Percentiles rank a stretch among this genome's conserved stretches.
Evolutionary conservation across 2,888 invertebrate genomes (phyloP).

Genomic region (Diogma glabrata): DNA sequence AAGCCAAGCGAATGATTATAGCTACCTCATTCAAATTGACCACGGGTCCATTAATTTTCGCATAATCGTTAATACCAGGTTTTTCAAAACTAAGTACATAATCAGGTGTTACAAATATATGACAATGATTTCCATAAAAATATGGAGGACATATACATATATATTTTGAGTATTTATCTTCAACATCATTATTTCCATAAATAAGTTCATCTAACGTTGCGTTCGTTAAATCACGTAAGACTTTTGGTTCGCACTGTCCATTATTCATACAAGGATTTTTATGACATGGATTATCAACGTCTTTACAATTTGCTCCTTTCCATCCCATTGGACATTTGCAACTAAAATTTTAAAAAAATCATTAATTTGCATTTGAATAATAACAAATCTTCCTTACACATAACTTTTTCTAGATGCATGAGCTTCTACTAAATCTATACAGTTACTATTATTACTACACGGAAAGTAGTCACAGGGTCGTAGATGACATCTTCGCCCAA

Average conservation of each 20-base stretch:
- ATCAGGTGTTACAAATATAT: constrained; percentile 37
- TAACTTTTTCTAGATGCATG: constrained; percentile 37
- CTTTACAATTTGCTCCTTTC: constrained; percentile 40
- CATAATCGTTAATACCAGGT: constrained; percentile 46
- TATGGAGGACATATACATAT: constrained; percentile 40
- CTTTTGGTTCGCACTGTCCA: constrained; percentile 36
- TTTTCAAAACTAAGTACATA: constrained; percentile 45
- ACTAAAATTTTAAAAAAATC: constrained; percentile 24
- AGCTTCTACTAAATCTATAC: constrained; percentile 34
- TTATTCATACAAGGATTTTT: constrained; percentile 33
- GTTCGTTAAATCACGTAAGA: constrained; percentile 27
- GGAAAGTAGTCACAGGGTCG: constrained; percentile 46
- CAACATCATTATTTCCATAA: constrained; percentile 29
- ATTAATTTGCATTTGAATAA: neutral
- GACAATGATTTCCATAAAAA: constrained; percentile 40
- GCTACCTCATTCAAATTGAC: constrained; percentile 39
- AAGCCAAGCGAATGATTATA: no score
- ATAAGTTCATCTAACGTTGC: constrained; percentile 10
- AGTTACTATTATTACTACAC: constrained; percentile 38
- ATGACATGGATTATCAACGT: constrained; percentile 35
- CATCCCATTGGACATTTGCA: constrained; percentile 45
- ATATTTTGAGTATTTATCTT: constrained; percentile 26
- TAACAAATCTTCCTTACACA: constrained; percentile 23
- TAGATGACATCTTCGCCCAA: constrained; percentile 43
- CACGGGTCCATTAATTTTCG: constrained; percentile 39